phyloP scores from a whole-genome alignment of 1,140 invertebrate genomes.

The Nymphalis io region DNA sequence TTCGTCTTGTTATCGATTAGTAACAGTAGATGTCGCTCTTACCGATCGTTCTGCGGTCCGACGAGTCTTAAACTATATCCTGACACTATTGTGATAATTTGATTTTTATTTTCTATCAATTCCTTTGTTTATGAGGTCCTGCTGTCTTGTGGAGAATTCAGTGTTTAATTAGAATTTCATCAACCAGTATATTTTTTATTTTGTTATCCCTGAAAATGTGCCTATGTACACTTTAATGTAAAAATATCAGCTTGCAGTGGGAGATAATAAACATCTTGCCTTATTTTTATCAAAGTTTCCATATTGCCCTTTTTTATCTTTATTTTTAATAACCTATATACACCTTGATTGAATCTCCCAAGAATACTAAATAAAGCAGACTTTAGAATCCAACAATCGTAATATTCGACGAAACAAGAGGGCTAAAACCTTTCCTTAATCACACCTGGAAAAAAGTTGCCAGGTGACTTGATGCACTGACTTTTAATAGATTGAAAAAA shows the following conservation, averaged over 20 bases:
- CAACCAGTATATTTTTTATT: conserved; percentile 79
- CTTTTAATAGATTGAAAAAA: neutral
- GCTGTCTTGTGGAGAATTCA: conserved; percentile 76
- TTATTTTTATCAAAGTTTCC: conserved; percentile 69
- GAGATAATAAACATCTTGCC: conserved; percentile 77
- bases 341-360: conserved; percentile 42
- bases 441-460: conserved; percentile 30
- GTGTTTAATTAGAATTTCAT: conserved; percentile 79
- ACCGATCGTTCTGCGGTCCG: conserved; percentile 39
- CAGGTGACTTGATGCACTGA: neutral
- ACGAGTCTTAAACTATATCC: conserved; percentile 45
- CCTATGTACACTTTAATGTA: conserved; percentile 69
- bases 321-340: conserved; percentile 24
- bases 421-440: conserved; percentile 50
- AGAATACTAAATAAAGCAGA: conserved; percentile 27
- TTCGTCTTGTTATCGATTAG: conserved; percentile 51
- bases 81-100: conserved; percentile 60
- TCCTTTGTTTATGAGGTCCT: conserved; percentile 79
- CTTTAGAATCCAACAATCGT: conserved; percentile 12
- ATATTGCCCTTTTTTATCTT: conserved; percentile 51
- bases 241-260: conserved; percentile 66
- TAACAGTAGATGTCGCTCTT: conserved; percentile 46
- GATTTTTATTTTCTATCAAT: conserved; percentile 64
- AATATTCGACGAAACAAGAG: conserved; percentile 52
- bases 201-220: conserved; percentile 77